A percentile compares a stretch with the other conserved stretches of the same genome.
These are phyloP conservation scores for Periophthalmus modestus DNA, from an alignment of 2,113 vertebrate species.

Conservation along the genomic window DNA sequence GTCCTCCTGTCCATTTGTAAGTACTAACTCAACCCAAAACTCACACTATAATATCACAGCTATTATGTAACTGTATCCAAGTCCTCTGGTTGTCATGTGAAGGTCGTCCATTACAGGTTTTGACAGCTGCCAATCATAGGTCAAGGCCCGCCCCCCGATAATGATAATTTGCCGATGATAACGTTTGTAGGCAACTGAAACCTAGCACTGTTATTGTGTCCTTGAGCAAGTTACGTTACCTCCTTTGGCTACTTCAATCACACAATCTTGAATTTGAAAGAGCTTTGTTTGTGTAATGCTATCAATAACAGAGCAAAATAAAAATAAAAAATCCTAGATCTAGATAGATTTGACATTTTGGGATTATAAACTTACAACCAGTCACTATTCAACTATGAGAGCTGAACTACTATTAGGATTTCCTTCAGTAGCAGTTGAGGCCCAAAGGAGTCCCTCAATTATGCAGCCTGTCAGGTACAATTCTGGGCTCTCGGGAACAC, in stretches of 20 bases:
- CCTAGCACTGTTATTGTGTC: neutral
- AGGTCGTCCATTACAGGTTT: neutral
- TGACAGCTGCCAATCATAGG: neutral
- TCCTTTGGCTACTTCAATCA: neutral
- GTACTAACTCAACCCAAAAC: neutral
- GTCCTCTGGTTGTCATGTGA: neutral
- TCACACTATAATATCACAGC: neutral
- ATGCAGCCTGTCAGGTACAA: slow-evolving; percentile 43
- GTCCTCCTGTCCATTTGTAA: neutral
- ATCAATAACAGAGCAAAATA: no score
- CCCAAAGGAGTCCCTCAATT: slow-evolving; percentile 46
- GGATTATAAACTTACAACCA: neutral
- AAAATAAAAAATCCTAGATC: no score
- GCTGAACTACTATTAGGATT: slow-evolving; percentile 9
- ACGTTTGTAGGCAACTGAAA: neutral
- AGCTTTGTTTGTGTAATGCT: no score
- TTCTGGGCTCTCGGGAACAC: slow-evolving; percentile 30
- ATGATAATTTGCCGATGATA: neutral
- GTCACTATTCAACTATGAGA: neutral
- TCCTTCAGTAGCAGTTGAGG: slow-evolving; percentile 13
- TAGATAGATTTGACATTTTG: no score
- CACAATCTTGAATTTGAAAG: neutral
- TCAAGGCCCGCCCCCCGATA: neutral
- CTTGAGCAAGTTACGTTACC: neutral
- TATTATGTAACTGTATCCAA: neutral